Conservation (phyloP, 2,113 vertebrate species). For the Pycnonotus jocosus region DNA sequence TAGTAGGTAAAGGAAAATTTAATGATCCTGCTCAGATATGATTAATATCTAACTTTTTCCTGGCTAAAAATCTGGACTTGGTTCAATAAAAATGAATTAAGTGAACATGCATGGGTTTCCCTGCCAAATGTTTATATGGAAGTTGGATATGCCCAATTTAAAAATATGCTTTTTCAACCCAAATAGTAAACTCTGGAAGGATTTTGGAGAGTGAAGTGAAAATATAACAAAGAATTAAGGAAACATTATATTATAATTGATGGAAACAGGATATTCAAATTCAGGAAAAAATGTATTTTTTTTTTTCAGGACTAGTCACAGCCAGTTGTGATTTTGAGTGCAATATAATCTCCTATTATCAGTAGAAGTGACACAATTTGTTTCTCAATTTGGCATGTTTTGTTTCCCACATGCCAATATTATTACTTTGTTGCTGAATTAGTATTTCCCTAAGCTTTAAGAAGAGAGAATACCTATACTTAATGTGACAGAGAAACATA, state of each 20-base stretch:
- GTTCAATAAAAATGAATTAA: conserved; percentile 75
- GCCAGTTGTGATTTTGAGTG: not conserved
- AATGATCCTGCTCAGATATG: conserved; percentile 66
- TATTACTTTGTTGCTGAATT: not conserved
- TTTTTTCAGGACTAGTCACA: not conserved
- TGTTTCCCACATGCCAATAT: not conserved
- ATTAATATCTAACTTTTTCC: conserved; percentile 70
- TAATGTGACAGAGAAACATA: not conserved
- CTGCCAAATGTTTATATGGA: conserved; percentile 62
- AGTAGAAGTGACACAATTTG: not conserved
- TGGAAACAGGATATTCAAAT: conserved; percentile 26
- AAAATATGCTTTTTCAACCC: conserved; percentile 63
- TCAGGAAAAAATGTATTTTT: not conserved
- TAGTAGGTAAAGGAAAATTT: conserved; percentile 69
- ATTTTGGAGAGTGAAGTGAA: conserved; percentile 32
- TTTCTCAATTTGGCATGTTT: conserved; percentile 6
- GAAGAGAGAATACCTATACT: not conserved
- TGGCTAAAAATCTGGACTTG: conserved; percentile 67
- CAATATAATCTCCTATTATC: not conserved
- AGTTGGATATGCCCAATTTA: conserved; percentile 61
- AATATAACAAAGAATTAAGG: conserved; percentile 52
- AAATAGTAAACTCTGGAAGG: conserved; percentile 61
- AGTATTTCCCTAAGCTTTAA: not conserved
- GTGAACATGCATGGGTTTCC: conserved; percentile 60
- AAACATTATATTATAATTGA: conserved; percentile 50